These are phyloP conservation scores for Drosophila carrolli DNA, from an alignment of 1,140 invertebrate species.

Conservation along the genomic window DNA sequence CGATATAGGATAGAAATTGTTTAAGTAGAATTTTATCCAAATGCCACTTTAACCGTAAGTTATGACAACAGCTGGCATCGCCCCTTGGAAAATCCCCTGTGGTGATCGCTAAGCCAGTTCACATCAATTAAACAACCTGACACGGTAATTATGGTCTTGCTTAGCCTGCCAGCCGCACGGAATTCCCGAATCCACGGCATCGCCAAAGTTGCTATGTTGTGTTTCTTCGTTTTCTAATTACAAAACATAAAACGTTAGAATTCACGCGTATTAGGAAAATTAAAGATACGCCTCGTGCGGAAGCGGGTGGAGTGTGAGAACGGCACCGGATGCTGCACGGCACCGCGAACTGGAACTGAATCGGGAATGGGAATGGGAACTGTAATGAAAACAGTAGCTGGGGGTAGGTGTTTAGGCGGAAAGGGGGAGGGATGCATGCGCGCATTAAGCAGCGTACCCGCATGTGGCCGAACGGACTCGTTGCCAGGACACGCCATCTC, in stretches of 20 bases:
- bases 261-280: slow-evolving; percentile 83
- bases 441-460: slow-evolving; percentile 55
- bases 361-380: not conserved
- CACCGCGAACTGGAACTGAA: slow-evolving; percentile 23
- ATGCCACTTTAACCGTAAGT: slow-evolving; percentile 18
- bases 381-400: slow-evolving; percentile 23
- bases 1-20: not conserved
- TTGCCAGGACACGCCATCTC: slow-evolving; percentile 47
- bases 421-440: slow-evolving; percentile 26
- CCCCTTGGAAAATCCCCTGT: slow-evolving; percentile 11
- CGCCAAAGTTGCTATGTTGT: no score
- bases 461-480: slow-evolving; percentile 58
- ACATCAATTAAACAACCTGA: slow-evolving; percentile 75
- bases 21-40: slow-evolving; percentile 1
- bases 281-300: slow-evolving; percentile 67
- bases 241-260: slow-evolving; percentile 79
- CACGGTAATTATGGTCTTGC: slow-evolving; percentile 65
- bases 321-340: slow-evolving; percentile 69
- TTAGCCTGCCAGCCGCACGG: slow-evolving; percentile 47
- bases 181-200: slow-evolving; percentile 16
- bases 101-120: slow-evolving; percentile 32
- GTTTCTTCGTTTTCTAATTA: slow-evolving; percentile 69
- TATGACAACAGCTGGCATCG: slow-evolving; percentile 47
- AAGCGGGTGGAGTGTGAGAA: slow-evolving; percentile 64
- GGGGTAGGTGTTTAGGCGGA: slow-evolving; percentile 22